Evolutionary conservation across 2,888 invertebrate species (phyloP), one percentile per base, ranked within the genome.

Genomic region (Thumatha senex): DNA sequence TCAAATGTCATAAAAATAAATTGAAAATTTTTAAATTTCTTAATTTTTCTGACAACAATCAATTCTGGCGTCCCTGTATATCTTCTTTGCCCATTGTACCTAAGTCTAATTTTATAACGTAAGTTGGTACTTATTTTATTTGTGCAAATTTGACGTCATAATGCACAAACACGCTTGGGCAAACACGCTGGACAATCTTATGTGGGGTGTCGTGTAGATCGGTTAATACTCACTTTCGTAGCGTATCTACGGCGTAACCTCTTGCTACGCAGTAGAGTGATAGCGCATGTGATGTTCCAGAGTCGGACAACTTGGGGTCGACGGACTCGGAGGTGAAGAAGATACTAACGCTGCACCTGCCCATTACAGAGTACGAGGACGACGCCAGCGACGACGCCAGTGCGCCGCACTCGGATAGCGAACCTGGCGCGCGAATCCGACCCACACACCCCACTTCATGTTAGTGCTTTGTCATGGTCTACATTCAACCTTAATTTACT

Each of bases 281-380:
- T 48, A 18, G 34, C 11, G 13, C 4, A 3, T 9, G 52, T 60
- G 40, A 29, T 42, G 49, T 93, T 93, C 76, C 95, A 95, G 96
- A 97, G 94, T 96, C 96, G 92, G 97, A 96, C 95, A 97, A 96
- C 95, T 94, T 96, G 95, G 97, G 97, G 92, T 97, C 96, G 86
- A 97, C 97, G 93, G 97, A 97, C 94, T 97, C 97, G 92, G 97
- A 97, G 94, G 96, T 96, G 93, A 96, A 96, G 95, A 96, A 96
- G 95, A 96, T 96, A 94, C 90, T 96, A 95, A 96, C 96, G 87
- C 95, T 96, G 92, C 96, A 96, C 94, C 95, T 96, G 94, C 96
- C 96, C 93, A 96, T 96, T 95, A 96, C 96, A 94, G 97, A 97
- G 93, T 97, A 97, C 93, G 97, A 97, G 93, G 96, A 96, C 84